Evolutionary conservation across 2,113 vertebrate genomes (phyloP), one percentile per base, ranked within the genome.

Genomic region (Echinops telfairi): DNA sequence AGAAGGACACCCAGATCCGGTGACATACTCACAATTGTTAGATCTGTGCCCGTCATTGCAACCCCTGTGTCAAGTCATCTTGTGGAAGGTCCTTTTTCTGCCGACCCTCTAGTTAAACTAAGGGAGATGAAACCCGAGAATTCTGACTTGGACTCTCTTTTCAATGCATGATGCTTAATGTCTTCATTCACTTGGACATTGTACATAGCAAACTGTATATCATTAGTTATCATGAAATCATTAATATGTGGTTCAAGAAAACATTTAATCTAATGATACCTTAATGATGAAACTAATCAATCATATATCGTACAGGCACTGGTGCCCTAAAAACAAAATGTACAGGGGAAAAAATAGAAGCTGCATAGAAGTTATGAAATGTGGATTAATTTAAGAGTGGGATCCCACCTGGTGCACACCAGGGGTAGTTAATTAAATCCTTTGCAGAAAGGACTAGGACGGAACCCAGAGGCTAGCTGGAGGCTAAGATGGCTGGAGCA

Each of bases 341-440:
- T 58, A 14, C 27, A 66, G 91, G 80, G 8, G 77, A 85, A 71
- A 29, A 57, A 90, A 93, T 40, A 73, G 82, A 77, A 76, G 40
- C 43, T 66, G 40, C 20, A 2, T 3, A 43, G 31, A 27, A 80
- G 29, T 87, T 90, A 92, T 80, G 60, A 77, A 88, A 80, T 9
- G 23, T n/a, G 43, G 33, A 57, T 83, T 88, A 36, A 94, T 53
- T 36, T 36, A 36, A 95, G 27, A 87, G 31, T 75, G 83, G 86
- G 87, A 70, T 83, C 38, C 58, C 70, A 85, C 33, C 58, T 68
- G 43, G 88, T 73, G 15, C 31, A 57, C 15, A 43, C 14, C n/a
- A 27, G 75, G 43, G 43, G 36, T 23, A 80, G 75, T 68, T 92
- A 91, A 91, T 95, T 87, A 89, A 83, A 91, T 64, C 78, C 19